A percentile compares a stretch with the other conserved stretches of the same genome.
phyloP scores from a whole-genome alignment of 2,888 invertebrate species.

The Perdita meconis region DNA sequence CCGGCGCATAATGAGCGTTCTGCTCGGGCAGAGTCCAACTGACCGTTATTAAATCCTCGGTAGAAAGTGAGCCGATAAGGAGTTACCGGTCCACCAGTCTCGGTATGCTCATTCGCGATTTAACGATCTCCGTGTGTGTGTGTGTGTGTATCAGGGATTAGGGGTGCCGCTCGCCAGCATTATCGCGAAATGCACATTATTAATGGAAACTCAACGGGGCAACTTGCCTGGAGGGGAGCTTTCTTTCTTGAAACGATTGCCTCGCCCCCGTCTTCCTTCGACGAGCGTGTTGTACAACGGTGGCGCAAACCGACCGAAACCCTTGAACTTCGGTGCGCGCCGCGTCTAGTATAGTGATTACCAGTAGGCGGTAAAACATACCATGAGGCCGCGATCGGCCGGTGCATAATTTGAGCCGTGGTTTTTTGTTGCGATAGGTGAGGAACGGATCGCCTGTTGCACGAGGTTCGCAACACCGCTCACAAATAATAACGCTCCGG shows the following conservation, averaged over 20 bases:
- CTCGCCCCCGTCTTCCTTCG: background rate
- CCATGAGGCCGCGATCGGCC: constrained; percentile 30
- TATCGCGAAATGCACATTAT: constrained; percentile 48
- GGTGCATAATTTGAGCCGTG: constrained; percentile 45
- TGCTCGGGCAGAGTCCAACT: constrained; percentile 44
- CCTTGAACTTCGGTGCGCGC: constrained; percentile 29
- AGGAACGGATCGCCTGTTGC: constrained; percentile 15
- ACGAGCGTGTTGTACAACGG: background rate
- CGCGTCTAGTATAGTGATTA: constrained; percentile 47
- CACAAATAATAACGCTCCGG: constrained; percentile 25
- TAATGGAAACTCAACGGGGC: constrained; percentile 46
- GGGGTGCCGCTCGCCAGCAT: constrained; percentile 36
- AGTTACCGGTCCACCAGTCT: constrained; percentile 53
- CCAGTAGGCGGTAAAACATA: constrained; percentile 39
- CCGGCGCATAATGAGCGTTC: constrained; percentile 63
- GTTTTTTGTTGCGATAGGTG: constrained; percentile 28
- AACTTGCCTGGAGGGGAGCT: constrained; percentile 11
- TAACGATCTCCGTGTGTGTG: constrained; percentile 46
- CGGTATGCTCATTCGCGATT: constrained; percentile 38
- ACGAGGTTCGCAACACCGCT: background rate
- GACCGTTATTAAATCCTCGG: constrained; percentile 66
- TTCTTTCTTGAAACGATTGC: constrained; percentile 9
- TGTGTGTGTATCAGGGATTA: no score
- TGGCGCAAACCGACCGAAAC: constrained; percentile 28
- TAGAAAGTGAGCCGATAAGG: constrained; percentile 65